A percentile compares a stretch with the other conserved stretches of the same genome.
Conservation (phyloP, 1,140 invertebrate genomes). For the Neuroterus valhalla region DNA sequence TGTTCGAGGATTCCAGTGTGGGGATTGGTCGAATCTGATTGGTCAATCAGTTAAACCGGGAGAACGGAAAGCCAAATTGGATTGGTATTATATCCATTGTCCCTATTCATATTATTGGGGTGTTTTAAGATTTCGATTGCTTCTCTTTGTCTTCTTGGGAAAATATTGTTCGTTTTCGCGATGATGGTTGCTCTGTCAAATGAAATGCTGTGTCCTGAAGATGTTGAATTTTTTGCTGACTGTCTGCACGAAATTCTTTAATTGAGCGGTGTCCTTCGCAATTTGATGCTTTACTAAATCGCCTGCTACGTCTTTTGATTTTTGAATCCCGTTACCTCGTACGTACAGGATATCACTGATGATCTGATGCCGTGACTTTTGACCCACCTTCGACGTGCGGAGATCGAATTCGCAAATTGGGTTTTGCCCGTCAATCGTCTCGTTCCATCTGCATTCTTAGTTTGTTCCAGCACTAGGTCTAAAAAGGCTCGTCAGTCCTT, state of each 20-base stretch:
- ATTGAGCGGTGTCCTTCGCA: slow-evolving; percentile 32
- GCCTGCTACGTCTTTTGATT: slow-evolving; percentile 9
- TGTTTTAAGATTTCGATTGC: no score
- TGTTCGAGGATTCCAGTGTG: no score
- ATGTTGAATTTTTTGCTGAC: slow-evolving; percentile 51
- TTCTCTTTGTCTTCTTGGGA: no score
- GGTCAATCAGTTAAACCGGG: no score
- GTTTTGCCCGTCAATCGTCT: slow-evolving; percentile 51
- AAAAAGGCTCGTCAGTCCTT: no score
- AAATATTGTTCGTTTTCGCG: no score
- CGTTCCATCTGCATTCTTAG: slow-evolving; percentile 61
- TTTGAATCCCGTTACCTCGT: slow-evolving; percentile 31
- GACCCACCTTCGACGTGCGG: slow-evolving; percentile 43
- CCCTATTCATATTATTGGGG: no score
- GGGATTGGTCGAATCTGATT: no score
- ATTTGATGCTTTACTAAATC: slow-evolving; percentile 37
- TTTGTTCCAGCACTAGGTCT: slow-evolving; percentile 59
- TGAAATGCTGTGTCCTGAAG: no score
- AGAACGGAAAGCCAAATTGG: no score
- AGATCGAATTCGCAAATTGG: slow-evolving; percentile 33
- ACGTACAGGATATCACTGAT: slow-evolving; percentile 34
- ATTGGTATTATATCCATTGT: no score
- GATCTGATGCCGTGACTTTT: slow-evolving; percentile 41
- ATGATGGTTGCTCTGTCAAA: no score
- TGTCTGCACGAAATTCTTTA: slow-evolving; percentile 39